Evolutionary conservation across 2,113 vertebrate species (phyloP).

Genomic region (Aptenodytes patagonicus): DNA sequence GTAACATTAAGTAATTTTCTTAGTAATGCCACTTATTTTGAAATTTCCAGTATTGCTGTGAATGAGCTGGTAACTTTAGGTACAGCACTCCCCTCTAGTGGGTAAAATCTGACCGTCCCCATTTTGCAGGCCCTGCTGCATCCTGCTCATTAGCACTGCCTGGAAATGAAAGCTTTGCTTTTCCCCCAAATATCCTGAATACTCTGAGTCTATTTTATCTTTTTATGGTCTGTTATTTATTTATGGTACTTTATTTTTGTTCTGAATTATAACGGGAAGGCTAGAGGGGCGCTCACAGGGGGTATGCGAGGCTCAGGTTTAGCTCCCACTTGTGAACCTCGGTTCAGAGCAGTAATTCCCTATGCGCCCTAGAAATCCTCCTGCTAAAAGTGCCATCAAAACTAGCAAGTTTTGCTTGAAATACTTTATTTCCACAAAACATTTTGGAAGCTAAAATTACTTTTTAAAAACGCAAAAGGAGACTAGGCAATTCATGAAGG

Average conservation of each 20-base stretch:
- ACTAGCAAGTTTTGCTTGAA: neutral
- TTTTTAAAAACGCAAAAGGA: neutral
- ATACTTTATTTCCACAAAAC: neutral
- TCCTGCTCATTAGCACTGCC: neutral
- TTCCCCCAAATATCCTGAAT: neutral
- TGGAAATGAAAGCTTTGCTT: neutral
- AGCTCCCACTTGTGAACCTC: neutral
- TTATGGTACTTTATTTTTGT: neutral
- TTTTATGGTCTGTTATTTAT: neutral
- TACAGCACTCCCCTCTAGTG: slow-evolving; percentile 50
- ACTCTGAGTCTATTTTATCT: neutral
- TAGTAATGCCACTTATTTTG: neutral
- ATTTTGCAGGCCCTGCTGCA: neutral
- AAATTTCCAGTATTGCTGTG: neutral
- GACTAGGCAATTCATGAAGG: neutral
- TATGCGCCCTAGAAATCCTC: neutral
- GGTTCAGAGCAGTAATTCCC: neutral
- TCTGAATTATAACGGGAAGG: neutral
- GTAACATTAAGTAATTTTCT: neutral
- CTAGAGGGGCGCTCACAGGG: neutral
- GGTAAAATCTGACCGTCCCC: neutral
- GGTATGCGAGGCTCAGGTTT: neutral
- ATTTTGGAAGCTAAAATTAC: neutral
- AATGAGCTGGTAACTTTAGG: neutral
- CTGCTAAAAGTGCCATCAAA: neutral